Conservation (phyloP, 1,140 invertebrate species). For the Procambarus virginalis region DNA sequence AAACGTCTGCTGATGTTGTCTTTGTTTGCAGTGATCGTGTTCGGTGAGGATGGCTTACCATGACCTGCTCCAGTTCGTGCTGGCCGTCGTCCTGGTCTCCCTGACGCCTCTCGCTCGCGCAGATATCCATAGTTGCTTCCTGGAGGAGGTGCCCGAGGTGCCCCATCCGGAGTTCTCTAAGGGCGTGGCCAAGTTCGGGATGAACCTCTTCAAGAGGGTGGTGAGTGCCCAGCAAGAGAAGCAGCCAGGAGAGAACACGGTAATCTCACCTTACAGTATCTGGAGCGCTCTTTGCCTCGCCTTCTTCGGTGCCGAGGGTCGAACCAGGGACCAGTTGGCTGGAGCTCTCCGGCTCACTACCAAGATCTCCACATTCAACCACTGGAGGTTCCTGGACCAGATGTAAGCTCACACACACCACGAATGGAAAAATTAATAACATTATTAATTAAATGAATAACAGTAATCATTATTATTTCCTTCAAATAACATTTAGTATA, state of each 20-base stretch:
- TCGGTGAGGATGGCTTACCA: neutral
- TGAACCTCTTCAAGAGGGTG: constrained; percentile 45
- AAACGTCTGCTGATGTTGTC: too few relatives aligned
- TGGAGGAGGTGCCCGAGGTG: neutral
- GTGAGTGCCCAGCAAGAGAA: constrained; percentile 19
- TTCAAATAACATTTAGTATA: too few relatives aligned
- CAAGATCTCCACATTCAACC: constrained; percentile 59
- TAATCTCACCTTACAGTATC: constrained; percentile 91
- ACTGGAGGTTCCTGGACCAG: constrained; percentile 59
- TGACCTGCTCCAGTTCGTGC: neutral
- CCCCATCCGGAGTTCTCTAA: neutral
- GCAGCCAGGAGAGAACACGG: constrained; percentile 78
- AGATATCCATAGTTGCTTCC: neutral
- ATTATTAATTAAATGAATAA: too few relatives aligned
- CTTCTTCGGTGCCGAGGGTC: constrained; percentile 83
- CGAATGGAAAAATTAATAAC: neutral
- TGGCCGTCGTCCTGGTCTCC: neutral
- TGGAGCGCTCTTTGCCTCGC: constrained; percentile 85
- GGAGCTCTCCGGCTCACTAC: neutral
- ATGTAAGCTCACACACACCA: neutral
- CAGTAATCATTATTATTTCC: too few relatives aligned
- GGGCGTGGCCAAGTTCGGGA: constrained; percentile 35
- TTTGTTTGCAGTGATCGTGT: too few relatives aligned
- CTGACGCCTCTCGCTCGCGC: neutral
- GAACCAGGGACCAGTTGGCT: constrained; percentile 75